Conservation (phyloP, 2,113 vertebrate genomes). For the Neogale vison region DNA sequence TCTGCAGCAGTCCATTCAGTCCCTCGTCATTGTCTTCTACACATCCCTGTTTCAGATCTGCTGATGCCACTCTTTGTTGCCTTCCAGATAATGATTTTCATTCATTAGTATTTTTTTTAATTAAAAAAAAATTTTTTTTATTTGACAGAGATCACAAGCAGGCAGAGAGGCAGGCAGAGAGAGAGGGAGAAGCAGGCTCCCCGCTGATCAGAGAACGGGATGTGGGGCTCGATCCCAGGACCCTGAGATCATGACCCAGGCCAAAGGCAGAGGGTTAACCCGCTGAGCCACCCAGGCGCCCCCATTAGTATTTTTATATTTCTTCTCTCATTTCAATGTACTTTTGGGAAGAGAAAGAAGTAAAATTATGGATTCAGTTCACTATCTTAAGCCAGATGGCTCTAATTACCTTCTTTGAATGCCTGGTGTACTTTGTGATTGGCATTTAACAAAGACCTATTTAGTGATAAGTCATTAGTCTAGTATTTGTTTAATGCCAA, state of each 20-base stretch:
- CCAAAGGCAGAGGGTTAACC: no score
- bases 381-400: background rate
- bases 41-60: background rate
- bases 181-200: no score
- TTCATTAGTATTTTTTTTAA: background rate
- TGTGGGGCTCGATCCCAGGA: no score
- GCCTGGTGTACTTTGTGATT: background rate
- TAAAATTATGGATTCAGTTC: background rate
- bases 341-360: constrained; percentile 17
- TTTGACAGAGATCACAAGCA: no score
- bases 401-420: constrained; percentile 23
- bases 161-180: no score
- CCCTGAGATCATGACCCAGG: no score
- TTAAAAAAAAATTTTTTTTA: no score
- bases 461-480: constrained; percentile 23
- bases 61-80: background rate
- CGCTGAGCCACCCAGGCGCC: no score
- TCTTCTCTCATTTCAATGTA: background rate
- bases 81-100: background rate
- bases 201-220: no score
- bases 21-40: background rate
- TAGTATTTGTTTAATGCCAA: background rate
- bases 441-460: constrained; percentile 39
- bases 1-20: background rate
- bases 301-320: background rate